Conservation (phyloP, 35 echinoderm and acorn worm species). For the Lytechinus variegatus region DNA sequence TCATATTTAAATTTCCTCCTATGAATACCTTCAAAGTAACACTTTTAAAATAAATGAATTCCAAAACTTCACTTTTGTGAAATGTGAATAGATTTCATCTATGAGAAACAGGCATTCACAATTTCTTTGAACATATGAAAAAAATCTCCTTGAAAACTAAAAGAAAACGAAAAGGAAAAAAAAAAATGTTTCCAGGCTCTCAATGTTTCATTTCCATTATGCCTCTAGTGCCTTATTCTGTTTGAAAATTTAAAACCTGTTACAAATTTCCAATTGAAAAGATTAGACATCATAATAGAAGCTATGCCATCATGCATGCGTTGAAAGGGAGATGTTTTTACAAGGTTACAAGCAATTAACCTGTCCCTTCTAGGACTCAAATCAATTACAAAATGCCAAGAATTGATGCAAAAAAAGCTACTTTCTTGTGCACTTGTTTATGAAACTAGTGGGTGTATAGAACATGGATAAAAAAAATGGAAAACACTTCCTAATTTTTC, state of each 20-base stretch:
- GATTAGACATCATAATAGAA: background rate
- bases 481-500: background rate
- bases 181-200: background rate
- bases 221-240: background rate
- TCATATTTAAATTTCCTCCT: no score
- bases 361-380: background rate
- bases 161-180: background rate
- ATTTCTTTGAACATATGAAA: no score
- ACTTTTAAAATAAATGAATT: no score
- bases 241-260: slow-evolving; percentile 10
- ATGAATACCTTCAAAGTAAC: no score
- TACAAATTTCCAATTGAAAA: background rate
- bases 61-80: no score
- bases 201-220: background rate
- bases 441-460: background rate
- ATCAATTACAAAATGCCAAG: background rate
- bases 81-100: no score
- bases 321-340: background rate
- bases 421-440: background rate
- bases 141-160: no score
- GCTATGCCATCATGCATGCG: background rate
- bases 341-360: background rate
- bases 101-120: no score
- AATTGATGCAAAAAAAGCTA: background rate
- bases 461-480: background rate